These are phyloP conservation scores for Pseudopipra pipra DNA, from an alignment of 2,113 vertebrate species.

Conservation along the genomic window DNA sequence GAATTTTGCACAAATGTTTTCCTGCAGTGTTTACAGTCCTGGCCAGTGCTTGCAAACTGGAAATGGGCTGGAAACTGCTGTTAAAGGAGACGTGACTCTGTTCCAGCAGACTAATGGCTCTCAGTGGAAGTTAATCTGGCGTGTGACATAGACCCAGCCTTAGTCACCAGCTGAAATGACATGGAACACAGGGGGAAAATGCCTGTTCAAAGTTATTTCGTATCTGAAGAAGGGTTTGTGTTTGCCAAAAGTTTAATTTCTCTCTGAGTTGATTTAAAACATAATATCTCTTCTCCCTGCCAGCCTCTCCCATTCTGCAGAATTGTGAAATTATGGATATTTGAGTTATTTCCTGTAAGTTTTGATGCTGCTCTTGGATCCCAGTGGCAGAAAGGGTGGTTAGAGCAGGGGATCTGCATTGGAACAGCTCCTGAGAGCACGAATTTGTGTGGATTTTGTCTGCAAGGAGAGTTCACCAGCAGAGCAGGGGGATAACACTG, in stretches of 20 bases:
- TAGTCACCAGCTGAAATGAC: background rate
- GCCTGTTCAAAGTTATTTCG: background rate
- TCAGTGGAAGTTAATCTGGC: background rate
- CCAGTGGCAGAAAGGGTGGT: background rate
- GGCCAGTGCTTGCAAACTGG: background rate
- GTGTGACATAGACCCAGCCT: background rate
- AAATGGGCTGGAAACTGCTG: constrained; percentile 10
- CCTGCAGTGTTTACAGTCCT: constrained; percentile 3
- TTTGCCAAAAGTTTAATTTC: background rate
- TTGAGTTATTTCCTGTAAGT: background rate
- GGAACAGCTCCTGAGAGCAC: background rate
- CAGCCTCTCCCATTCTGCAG: background rate
- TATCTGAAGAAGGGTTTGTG: background rate
- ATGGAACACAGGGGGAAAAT: background rate
- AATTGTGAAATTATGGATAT: background rate
- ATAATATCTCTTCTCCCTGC: background rate
- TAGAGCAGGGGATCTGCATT: background rate
- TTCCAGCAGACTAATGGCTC: background rate
- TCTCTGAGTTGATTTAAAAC: background rate
- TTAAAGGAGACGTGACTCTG: background rate
- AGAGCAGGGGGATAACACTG: background rate
- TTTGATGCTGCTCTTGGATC: background rate
- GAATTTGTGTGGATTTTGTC: background rate
- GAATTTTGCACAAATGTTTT: constrained; percentile 26
- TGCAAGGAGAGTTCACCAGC: background rate